Evolutionary conservation across 2,888 invertebrate genomes (phyloP).

Genomic region (Ypsolopha sequella): DNA sequence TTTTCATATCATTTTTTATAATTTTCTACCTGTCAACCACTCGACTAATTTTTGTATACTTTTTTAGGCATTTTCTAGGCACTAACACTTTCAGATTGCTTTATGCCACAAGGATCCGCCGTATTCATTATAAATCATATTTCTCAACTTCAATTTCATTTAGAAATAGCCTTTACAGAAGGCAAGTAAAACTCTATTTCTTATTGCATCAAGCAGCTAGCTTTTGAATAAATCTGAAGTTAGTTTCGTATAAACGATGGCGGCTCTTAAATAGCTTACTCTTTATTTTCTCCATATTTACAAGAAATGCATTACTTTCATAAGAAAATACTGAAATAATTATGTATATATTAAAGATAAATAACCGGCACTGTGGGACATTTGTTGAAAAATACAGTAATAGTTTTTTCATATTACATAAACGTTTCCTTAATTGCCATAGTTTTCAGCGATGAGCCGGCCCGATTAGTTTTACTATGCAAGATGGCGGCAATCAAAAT

Average conservation of each 20-base stretch:
- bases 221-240: no score
- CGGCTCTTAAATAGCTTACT: constrained; percentile 32
- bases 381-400: neutral
- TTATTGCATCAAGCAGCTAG: no score
- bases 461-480: no score
- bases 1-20: no score
- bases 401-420: neutral
- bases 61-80: constrained; percentile 61
- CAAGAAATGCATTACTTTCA: constrained; percentile 32
- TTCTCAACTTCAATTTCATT: no score
- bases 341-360: no score
- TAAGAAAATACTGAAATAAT: constrained; percentile 10
- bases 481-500: no score
- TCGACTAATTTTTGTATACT: no score
- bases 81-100: constrained; percentile 24
- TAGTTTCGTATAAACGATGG: no score
- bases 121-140: neutral
- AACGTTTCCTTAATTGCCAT: neutral
- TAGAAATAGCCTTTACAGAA: no score
- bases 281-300: constrained; percentile 65
- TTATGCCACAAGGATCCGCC: constrained; percentile 24
- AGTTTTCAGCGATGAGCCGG: neutral
- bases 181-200: no score
- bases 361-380: neutral
- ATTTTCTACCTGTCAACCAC: no score